Percentiles rank a stretch among this genome's conserved stretches.
Conservation (phyloP, 1,140 invertebrate species). For the Panagrolaimus sp. region DNA sequence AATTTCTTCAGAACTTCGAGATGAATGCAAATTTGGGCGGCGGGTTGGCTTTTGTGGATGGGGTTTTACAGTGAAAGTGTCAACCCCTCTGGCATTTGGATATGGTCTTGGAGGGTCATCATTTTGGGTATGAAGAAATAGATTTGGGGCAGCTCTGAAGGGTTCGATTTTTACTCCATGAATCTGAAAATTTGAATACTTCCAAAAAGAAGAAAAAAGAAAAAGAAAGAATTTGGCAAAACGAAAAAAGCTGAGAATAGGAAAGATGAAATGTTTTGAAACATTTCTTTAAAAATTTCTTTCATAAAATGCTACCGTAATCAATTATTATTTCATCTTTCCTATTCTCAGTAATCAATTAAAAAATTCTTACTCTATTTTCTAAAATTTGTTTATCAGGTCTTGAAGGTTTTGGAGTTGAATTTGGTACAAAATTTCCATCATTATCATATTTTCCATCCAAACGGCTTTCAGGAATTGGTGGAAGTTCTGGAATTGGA, state of each 20-base stretch:
- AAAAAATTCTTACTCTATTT: background rate
- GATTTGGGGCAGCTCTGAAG: background rate
- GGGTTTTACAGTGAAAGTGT: background rate
- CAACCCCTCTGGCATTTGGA: background rate
- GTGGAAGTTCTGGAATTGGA: constrained; percentile 6
- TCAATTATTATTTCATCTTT: no score
- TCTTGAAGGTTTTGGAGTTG: background rate
- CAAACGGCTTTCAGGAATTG: background rate
- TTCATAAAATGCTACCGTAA: no score
- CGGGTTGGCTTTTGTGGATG: background rate
- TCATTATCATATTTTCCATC: constrained; percentile 7
- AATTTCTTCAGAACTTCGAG: background rate
- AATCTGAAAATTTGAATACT: background rate
- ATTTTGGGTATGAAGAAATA: background rate
- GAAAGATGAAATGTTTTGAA: no score
- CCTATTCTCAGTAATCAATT: no score
- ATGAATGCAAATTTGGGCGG: background rate
- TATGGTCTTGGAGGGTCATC: background rate
- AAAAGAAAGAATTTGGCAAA: no score
- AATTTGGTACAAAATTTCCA: constrained; percentile 9
- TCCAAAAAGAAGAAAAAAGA: background rate
- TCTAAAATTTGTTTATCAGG: background rate
- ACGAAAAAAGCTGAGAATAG: no score
- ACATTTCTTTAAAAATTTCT: no score
- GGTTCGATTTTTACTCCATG: constrained; percentile 10